Conservation (phyloP, 2,797 vertebrate species). For the Poeciliopsis turneri region DNA sequence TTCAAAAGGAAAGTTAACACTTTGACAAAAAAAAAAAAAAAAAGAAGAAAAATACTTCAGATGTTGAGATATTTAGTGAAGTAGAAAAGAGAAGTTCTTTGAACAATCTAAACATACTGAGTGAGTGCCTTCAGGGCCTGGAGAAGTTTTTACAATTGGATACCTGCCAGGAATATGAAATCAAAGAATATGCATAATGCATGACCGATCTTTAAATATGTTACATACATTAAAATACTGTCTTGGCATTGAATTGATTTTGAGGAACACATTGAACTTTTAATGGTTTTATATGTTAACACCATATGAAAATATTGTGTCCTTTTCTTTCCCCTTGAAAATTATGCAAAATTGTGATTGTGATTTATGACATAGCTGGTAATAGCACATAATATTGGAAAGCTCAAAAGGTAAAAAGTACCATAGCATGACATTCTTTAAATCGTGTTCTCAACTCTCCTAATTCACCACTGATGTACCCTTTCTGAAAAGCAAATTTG, state of each 20-base stretch:
- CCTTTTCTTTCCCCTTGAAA: neutral
- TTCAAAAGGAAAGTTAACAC: conserved; percentile 5
- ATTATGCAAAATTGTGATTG: neutral
- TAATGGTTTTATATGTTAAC: neutral
- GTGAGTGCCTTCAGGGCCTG: neutral
- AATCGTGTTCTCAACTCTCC: conserved; percentile 9
- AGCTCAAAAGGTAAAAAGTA: neutral
- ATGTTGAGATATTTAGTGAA: neutral
- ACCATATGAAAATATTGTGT: neutral
- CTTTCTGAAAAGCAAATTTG: conserved; percentile 19
- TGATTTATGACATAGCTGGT: neutral
- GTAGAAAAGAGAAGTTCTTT: conserved; percentile 3
- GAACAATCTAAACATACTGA: conserved; percentile 4
- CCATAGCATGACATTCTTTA: neutral
- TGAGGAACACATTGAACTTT: neutral
- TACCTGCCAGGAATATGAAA: neutral
- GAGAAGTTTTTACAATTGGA: neutral
- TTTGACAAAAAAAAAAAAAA: conserved; percentile 4
- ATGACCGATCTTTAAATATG: neutral
- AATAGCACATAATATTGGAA: neutral
- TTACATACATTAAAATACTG: neutral
- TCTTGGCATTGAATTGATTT: neutral
- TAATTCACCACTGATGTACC: conserved; percentile 5
- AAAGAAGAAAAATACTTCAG: neutral
- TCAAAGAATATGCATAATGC: neutral